Percentiles rank a stretch among this genome's conserved stretches.
These are phyloP conservation scores for Drosophila erecta DNA, from an alignment of 1,140 invertebrate species.

Conservation along the genomic window DNA sequence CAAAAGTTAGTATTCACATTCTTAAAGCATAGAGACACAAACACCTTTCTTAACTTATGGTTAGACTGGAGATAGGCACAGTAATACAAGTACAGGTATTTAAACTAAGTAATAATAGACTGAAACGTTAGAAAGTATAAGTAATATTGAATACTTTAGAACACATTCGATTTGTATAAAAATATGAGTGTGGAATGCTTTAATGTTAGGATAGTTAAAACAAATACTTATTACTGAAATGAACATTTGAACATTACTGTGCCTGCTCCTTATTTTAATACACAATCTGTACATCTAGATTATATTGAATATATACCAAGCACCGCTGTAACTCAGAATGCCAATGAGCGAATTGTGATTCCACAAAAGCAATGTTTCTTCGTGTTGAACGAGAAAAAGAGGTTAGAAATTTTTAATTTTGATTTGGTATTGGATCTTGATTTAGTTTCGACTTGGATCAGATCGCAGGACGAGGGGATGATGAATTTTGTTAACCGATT, in stretches of 20 bases:
- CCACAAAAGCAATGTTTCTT: conserved; percentile 41
- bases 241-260: conserved; percentile 6
- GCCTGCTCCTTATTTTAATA: conserved; percentile 1
- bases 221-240: not conserved
- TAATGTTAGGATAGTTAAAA: not conserved
- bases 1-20: conserved; percentile 78
- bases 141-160: not conserved
- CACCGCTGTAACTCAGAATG: conserved; percentile 69
- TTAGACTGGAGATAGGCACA: conserved; percentile 21
- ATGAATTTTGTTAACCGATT: conserved; percentile 52
- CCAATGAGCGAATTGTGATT: conserved; percentile 57
- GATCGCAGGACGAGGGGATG: conserved; percentile 30
- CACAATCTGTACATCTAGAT: conserved; percentile 20
- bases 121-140: not conserved
- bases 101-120: not conserved
- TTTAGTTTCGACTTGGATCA: conserved; percentile 29
- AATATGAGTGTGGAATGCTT: not conserved
- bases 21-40: conserved; percentile 57
- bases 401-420: conserved; percentile 59
- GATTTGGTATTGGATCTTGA: conserved; percentile 18
- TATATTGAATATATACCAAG: conserved; percentile 62
- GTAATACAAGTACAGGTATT: not conserved
- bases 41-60: conserved; percentile 45
- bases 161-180: not conserved
- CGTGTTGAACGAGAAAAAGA: conserved; percentile 44